Evolutionary conservation across 2,888 invertebrate genomes (phyloP), one percentile per base, ranked within the genome.

Genomic region (Sminthurinus aureus): DNA sequence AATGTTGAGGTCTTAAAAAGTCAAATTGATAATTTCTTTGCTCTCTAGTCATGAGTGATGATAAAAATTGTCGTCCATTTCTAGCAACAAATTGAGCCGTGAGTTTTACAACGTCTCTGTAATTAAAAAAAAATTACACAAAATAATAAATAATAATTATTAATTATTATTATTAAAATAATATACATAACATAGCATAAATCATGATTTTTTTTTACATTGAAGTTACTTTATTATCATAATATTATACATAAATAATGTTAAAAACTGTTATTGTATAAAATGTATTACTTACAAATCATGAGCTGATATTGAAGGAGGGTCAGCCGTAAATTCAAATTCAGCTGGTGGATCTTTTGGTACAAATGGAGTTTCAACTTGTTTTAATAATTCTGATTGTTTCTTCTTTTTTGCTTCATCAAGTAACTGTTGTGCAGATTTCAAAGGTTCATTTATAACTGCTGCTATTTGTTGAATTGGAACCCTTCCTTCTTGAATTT

Each of bases 11-110:
- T 2, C 99, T 93, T 4, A 99, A 92, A 90, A 99, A 99, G 91
- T 99, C 99, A 92, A 99, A 99, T 90, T 99, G 98, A 89, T 96
- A 98, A 90, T 99, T 99, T 3, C 98, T 92, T 90, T 98, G 98
- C 90, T 99, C 99, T 24, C 98, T 93, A 90, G 98, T 98, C 99
- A 99, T 99, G 20, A 99, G 91, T 90, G 98, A 98, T 0, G 99
- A 99, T 22, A 99, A 92, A 90, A 99, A 99, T 90, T 98, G 98
- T 0, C 99, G 93, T 0, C 99, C 99, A 91, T 99, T 99, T 89
- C 99, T 93, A 0, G 99, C 99, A 0, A 99, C 99, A 92, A 99
- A 99, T 90, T 99, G 98, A 0, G 99, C 99, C 0, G 99, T 99
- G 38, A 99, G 91, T 90, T 98, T 98, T 0, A 99, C 98, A 85